phyloP scores from a whole-genome alignment of 2,888 invertebrate genomes.

The Caenorhabditis zanzibari region DNA sequence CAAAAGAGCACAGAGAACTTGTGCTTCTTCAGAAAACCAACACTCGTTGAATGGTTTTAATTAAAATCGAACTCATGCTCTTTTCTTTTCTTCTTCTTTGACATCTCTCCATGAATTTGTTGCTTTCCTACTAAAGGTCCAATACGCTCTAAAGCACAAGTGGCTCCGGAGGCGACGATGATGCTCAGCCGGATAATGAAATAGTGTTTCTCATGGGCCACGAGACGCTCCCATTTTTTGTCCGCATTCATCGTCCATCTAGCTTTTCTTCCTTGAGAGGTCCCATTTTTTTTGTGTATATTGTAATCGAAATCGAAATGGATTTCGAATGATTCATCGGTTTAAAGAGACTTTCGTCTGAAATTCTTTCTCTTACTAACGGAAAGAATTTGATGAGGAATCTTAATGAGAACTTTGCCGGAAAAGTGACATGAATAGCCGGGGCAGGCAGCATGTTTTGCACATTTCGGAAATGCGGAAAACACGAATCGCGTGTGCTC shows the following conservation, averaged over 20 bases:
- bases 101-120: conserved; percentile 10
- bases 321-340: conserved; percentile 11
- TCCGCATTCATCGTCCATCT: not conserved
- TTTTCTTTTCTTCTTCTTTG: conserved; percentile 3
- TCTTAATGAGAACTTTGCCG: conserved; percentile 58
- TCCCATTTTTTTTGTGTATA: not conserved
- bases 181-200: conserved; percentile 53
- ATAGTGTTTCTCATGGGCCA: conserved; percentile 46
- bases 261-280: not conserved
- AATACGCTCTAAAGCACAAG: conserved; percentile 36
- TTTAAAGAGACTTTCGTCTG: not conserved
- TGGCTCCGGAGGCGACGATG: conserved; percentile 41
- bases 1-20: conserved; percentile 32
- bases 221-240: not conserved
- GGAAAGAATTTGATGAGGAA: conserved; percentile 39
- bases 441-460: conserved; percentile 28
- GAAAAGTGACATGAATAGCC: conserved; percentile 54
- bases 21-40: conserved; percentile 1
- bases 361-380: not conserved
- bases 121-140: conserved; percentile 15
- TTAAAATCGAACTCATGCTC: conserved; percentile 41
- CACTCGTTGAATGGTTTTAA: conserved; percentile 42
- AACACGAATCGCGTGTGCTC: conserved; percentile 25
- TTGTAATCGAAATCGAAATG: not conserved
- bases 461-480: conserved; percentile 38